Evolutionary conservation across 2,113 vertebrate species (phyloP).

Genomic region (Aptenodytes patagonicus): DNA sequence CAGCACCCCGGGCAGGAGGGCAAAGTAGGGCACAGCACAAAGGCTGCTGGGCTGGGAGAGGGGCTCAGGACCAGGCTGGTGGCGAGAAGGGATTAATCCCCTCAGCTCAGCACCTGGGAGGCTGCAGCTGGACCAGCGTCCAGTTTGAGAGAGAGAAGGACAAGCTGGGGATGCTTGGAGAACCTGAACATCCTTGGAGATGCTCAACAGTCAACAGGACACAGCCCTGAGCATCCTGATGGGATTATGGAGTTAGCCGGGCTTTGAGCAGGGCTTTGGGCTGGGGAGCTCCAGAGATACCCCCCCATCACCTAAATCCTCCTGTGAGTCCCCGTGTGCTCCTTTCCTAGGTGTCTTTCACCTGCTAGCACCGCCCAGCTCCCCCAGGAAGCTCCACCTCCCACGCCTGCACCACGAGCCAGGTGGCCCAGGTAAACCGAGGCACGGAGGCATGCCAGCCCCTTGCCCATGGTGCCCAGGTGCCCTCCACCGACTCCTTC

Average conservation of each 20-base stretch:
- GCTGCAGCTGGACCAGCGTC: background rate
- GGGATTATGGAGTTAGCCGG: accelerated
- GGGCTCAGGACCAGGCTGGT: background rate
- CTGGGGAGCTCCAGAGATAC: background rate
- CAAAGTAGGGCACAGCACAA: background rate
- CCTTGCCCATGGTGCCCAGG: background rate
- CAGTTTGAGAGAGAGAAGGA: background rate
- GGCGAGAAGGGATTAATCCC: background rate
- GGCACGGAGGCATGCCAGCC: accelerated
- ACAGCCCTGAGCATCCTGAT: background rate
- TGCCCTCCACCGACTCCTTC: background rate
- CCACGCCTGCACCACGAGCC: background rate
- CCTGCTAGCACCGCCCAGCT: accelerated
- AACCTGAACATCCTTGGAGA: background rate
- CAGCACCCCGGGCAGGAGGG: background rate
- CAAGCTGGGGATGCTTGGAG: background rate
- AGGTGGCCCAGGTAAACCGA: background rate
- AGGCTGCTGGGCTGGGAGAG: background rate
- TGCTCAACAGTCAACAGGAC: background rate
- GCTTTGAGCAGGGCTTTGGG: background rate
- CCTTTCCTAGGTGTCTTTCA: background rate
- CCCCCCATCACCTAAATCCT: background rate
- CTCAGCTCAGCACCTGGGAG: background rate
- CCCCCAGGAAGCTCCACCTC: background rate
- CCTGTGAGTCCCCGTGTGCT: accelerated